phyloP scores from a whole-genome alignment of 2,113 vertebrate species.

The Hippocampus zosterae region DNA sequence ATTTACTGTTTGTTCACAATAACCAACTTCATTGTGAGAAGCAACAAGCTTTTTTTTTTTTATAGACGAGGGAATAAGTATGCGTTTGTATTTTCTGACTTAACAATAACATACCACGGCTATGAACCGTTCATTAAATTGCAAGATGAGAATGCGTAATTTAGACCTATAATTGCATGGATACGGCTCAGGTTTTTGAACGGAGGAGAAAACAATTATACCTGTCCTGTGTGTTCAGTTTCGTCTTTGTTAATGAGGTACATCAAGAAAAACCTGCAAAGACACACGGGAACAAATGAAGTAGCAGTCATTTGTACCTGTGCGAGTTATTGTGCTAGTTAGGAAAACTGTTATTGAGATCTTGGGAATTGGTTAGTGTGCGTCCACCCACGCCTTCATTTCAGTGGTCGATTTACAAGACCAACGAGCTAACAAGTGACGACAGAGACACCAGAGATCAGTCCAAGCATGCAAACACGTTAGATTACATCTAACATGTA shows the following conservation, averaged over 20 bases:
- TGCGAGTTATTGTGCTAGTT: background rate
- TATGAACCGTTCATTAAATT: background rate
- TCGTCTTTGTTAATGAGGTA: constrained; percentile 77
- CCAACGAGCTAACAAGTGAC: background rate
- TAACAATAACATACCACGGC: background rate
- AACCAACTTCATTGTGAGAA: background rate
- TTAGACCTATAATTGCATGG: background rate
- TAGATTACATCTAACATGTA: background rate
- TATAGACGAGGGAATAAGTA: background rate
- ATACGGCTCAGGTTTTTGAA: constrained; percentile 17
- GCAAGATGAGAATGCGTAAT: constrained; percentile 4
- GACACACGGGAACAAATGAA: constrained; percentile 14
- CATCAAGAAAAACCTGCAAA: constrained; percentile 73
- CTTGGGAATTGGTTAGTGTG: background rate
- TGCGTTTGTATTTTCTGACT: background rate
- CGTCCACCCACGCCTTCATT: too few species aligned
- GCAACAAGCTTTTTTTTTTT: background rate
- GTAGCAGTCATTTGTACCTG: too few species aligned
- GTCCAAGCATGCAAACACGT: constrained; percentile 18
- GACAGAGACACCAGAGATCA: background rate
- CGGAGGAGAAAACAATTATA: constrained; percentile 35
- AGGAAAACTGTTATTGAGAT: background rate
- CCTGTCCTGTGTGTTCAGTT: constrained; percentile 75
- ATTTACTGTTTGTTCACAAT: background rate
- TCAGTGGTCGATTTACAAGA: too few species aligned